Evolutionary conservation across 2,113 vertebrate species (phyloP).

Genomic region (Gymnogyps californianus): DNA sequence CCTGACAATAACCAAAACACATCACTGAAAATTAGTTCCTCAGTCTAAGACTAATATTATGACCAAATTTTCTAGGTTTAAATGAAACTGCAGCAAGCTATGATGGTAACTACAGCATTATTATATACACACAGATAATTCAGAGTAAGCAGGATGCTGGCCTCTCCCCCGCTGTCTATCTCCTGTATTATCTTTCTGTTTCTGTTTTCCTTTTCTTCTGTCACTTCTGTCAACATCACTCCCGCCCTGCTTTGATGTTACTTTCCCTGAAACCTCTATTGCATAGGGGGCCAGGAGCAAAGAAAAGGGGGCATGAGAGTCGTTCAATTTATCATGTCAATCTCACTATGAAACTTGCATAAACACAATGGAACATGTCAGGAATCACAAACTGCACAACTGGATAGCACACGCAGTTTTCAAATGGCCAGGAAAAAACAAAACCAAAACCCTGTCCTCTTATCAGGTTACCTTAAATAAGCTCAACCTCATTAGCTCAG

Average conservation of each 20-base stretch:
- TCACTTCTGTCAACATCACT: neutral
- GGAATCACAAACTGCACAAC: neutral
- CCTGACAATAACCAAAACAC: neutral
- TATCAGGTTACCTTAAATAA: neutral
- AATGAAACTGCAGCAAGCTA: neutral
- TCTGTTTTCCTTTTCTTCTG: neutral
- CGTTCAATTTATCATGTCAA: neutral
- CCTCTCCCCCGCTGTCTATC: neutral
- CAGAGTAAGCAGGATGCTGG: neutral
- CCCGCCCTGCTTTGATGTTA: neutral
- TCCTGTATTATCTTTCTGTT: neutral
- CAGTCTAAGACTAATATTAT: neutral
- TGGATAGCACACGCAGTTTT: neutral
- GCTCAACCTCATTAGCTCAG: neutral
- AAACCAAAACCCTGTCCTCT: neutral
- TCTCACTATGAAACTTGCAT: neutral
- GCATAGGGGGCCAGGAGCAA: neutral
- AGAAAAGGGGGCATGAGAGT: neutral
- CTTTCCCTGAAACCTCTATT: neutral
- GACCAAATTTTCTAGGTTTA: neutral
- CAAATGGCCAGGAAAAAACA: neutral
- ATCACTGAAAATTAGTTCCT: neutral
- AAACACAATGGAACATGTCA: neutral
- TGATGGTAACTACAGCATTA: neutral
- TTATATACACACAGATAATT: neutral